Conservation (phyloP, 2,888 invertebrate species). For the Dioctria rufipes region DNA sequence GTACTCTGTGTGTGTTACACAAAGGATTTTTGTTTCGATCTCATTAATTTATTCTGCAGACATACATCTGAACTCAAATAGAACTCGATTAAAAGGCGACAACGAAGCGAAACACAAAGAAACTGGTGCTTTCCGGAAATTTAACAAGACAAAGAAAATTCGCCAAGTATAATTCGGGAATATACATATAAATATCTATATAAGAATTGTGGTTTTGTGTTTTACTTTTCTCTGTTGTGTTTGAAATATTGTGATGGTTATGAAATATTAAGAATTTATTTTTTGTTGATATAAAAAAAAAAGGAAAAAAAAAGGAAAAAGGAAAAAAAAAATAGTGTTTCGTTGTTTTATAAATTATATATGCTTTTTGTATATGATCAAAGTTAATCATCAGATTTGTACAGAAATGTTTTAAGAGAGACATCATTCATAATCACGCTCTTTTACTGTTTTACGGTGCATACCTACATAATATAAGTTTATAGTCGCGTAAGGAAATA, state of each 20-base stretch:
- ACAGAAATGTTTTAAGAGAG: conserved; percentile 11
- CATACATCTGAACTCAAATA: not conserved
- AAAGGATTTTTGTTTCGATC: not conserved
- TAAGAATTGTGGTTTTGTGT: conserved; percentile 10
- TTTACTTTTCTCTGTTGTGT: too few relatives aligned
- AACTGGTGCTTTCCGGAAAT: conserved; percentile 14
- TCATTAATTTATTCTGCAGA: conserved; percentile 1
- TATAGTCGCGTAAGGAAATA: too few relatives aligned
- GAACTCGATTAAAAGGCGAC: conserved; percentile 19
- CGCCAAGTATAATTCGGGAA: conserved; percentile 19
- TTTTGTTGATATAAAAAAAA: not conserved
- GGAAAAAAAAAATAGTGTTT: not conserved
- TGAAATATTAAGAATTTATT: conserved; percentile 25
- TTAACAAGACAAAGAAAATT: conserved; percentile 32
- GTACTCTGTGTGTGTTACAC: too few relatives aligned
- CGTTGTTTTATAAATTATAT: not conserved
- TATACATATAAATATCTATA: too few relatives aligned
- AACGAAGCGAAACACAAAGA: conserved; percentile 12
- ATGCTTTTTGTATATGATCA: too few relatives aligned
- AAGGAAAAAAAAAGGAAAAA: not conserved
- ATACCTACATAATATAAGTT: not conserved
- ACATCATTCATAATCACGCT: not conserved
- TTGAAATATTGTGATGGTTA: conserved; percentile 21
- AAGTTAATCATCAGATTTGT: too few relatives aligned
- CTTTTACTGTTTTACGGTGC: conserved; percentile 4